Base-by-base conservation (phyloP, 2,797 vertebrate species). In the Tiaroga cobitis region DNA sequence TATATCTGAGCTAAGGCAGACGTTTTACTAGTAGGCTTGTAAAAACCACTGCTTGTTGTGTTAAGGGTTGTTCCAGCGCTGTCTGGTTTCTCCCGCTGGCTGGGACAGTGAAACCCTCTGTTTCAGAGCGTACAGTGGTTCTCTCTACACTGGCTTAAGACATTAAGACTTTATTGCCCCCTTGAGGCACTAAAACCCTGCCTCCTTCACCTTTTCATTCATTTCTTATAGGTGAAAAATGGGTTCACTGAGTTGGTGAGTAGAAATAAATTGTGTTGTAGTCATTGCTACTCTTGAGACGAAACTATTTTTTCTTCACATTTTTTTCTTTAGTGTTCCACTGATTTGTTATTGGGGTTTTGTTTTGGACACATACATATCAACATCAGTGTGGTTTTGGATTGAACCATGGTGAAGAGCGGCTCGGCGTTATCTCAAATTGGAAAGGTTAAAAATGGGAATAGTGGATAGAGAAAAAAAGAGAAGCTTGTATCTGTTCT, bases 1-100 rank as follows among this genome's bases (percentile, higher is more conserved):
- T 70, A 49, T 56, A 46, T 81, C 34, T 73, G 67, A 24, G 54
- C 34, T 65, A 76, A 68, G 79, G 84, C 74, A 84, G 85, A 63
- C 24, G 54, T 85, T 74, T 78, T 61, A 82, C 81, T 67, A 32
- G 24, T n/a, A 73, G 72, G 15, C 82, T 82, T 68, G 73, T 87
- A 84, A 75, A 90, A 88, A 85, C 26, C 80, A n/a, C 70, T 80
- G 80, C 39, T 80, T 88, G 85, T 85, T 83, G 59, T 75, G 51
- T 65, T 83, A 75, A 63, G 73, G 83, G 61, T 67, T 8, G 56
- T 88, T 88, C 32, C 81, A 84, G 72, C 6, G 6, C 49, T n/a
- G 34, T 41, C 73, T 78, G 70, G 67, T 72, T 83, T 78, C 75
- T 86, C 37, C 39, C 21, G 59, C n/a, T 59, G 68, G 41, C 68